phyloP scores from a whole-genome alignment of 2,888 invertebrate genomes.

The Lissocephala sabroskyi region DNA sequence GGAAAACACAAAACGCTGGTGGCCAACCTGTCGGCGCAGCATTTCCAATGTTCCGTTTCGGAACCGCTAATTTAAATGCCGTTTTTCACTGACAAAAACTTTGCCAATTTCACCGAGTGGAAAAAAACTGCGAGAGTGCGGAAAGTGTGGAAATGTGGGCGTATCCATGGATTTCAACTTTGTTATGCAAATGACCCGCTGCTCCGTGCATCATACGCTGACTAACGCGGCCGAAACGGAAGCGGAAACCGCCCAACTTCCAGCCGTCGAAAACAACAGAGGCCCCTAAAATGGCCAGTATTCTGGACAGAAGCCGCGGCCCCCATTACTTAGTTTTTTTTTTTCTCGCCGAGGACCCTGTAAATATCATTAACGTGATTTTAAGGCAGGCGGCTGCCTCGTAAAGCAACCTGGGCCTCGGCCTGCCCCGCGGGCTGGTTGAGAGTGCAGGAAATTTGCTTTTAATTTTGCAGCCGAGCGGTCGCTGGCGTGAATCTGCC shows the following conservation, averaged over 20 bases:
- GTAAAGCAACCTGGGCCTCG: constrained; percentile 45
- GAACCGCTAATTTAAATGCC: not conserved
- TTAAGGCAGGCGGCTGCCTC: constrained; percentile 58
- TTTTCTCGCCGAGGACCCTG: constrained; percentile 30
- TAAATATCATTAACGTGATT: constrained; percentile 65
- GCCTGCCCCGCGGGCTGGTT: constrained; percentile 7
- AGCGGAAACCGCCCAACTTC: no score
- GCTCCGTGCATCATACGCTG: constrained; percentile 6
- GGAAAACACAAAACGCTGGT: no score
- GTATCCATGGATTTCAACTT: constrained; percentile 28
- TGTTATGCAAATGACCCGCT: constrained; percentile 58
- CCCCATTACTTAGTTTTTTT: constrained; percentile 23
- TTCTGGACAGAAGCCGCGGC: no score
- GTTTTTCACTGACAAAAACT: not conserved
- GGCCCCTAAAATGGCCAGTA: not conserved
- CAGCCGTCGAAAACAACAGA: constrained; percentile 27
- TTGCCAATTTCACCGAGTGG: not conserved
- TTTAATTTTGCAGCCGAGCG: constrained; percentile 41
- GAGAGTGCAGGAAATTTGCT: constrained; percentile 53
- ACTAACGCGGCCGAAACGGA: constrained; percentile 32
- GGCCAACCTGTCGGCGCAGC: no score
- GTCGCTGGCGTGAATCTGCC: constrained; percentile 20
- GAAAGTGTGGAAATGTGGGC: no score
- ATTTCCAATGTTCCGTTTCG: no score
- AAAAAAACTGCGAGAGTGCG: no score